Percentiles rank a stretch among this genome's conserved stretches.
Evolutionary conservation across 2,888 invertebrate species (phyloP).

Genomic region (Parnassius mnemosyne): DNA sequence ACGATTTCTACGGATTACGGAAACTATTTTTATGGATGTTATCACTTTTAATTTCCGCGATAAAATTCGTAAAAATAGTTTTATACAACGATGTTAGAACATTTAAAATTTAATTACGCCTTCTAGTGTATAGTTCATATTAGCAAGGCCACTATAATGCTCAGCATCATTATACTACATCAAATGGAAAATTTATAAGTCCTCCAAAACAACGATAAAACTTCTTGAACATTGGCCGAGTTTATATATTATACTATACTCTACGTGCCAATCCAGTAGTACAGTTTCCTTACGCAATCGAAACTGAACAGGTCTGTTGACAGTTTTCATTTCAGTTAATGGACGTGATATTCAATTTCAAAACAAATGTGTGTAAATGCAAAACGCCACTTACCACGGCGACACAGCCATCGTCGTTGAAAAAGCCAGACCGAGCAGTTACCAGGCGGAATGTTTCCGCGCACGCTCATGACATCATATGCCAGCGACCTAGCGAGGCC

Average conservation of each 20-base stretch:
- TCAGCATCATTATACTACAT: background rate
- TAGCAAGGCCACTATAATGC: no score
- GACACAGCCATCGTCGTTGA: conserved; percentile 19
- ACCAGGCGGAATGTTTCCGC: conserved; percentile 53
- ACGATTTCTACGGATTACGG: no score
- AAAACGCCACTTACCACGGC: conserved; percentile 25
- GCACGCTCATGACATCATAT: conserved; percentile 63
- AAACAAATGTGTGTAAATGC: conserved; percentile 11
- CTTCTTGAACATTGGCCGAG: background rate
- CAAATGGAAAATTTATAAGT: background rate
- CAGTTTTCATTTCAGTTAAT: conserved; percentile 13
- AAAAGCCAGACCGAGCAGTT: conserved; percentile 29
- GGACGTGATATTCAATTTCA: conserved; percentile 2
- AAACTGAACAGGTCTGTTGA: background rate
- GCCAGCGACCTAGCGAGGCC: conserved; percentile 77
- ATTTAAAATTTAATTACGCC: no score
- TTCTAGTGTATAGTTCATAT: no score
- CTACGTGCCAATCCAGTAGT: background rate
- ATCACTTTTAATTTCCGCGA: no score
- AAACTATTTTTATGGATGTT: no score
- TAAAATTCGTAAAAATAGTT: no score
- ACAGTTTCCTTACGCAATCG: conserved; percentile 7
- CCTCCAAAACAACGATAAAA: background rate
- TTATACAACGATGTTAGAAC: no score
- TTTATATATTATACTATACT: conserved; percentile 16